Evolutionary conservation across 2,113 vertebrate species (phyloP), one percentile per base, ranked within the genome.

Genomic region (Prunella himalayana): DNA sequence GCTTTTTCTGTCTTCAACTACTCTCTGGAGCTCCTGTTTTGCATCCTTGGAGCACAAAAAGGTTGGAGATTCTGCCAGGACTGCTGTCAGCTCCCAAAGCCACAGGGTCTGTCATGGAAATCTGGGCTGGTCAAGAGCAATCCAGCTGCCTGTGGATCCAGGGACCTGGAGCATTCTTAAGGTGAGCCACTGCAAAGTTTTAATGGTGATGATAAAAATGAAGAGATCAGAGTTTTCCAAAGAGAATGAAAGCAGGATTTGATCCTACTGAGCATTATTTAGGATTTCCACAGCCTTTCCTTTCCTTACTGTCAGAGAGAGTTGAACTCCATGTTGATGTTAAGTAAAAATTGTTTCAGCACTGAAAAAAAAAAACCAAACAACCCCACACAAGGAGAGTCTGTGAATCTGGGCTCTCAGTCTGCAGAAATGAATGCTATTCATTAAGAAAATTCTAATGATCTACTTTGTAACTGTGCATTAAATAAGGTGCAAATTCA

Each of bases 401-500:
- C 25, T 30, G 2, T 41, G 18, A 68, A 61, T 37, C 9, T 10
- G 15, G 54, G 60, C 63, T 88, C 80, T 82, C 84, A 72, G 30
- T 76, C 60, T 85, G 65, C 39, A 90, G 39, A 85, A 57, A 4
- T 57, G n/a, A 96, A 70, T 39, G 16, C 23, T 72, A 30, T 91
- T 94, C 89, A 87, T 82, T 92, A 89, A 24, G 25, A 82, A 45
- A 86, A 85, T 14, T 45, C 57, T 85, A 91, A 87, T 27, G 8
- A 94, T 90, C 66, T 85, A 15, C 44, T 75, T 92, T 71, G 65
- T 81, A 45, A 85, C 21, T 3, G 3, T 50, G 60, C 56, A 92
- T 78, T 88, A 88, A 90, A 68, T 63, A 80, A 95, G 47, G 88
- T 78, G 90, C 47, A 94, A 81, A 92, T 81, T 83, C 71, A 88